phyloP scores from a whole-genome alignment of 2,113 vertebrate genomes.

The Gallinago media region DNA sequence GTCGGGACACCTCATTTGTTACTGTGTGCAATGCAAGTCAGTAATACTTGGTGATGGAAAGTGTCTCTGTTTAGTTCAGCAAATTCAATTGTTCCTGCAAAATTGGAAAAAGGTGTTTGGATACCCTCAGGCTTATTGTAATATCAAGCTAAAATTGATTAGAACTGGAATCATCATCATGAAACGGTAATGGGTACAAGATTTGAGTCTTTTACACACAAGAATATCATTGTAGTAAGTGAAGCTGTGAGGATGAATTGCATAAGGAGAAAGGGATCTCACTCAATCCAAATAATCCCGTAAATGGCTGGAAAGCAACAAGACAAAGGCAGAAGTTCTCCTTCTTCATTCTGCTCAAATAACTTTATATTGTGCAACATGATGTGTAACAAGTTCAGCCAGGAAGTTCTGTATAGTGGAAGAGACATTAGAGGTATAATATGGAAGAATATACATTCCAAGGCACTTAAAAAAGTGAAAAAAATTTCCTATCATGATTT shows the following conservation, averaged over 20 bases:
- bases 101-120: not conserved
- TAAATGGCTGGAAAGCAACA: conserved; percentile 11
- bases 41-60: not conserved
- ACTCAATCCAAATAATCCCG: not conserved
- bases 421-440: conserved; percentile 7
- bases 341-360: conserved; percentile 30
- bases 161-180: not conserved
- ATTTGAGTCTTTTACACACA: not conserved
- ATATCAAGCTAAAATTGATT: not conserved
- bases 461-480: conserved; percentile 52
- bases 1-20: not conserved
- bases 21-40: not conserved
- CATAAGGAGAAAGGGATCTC: not conserved
- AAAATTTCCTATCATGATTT: not conserved
- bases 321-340: conserved; percentile 7
- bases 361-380: conserved; percentile 5
- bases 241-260: not conserved
- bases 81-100: not conserved
- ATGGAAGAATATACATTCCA: not conserved
- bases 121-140: not conserved
- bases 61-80: not conserved
- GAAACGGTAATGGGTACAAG: not conserved
- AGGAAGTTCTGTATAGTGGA: conserved; percentile 30
- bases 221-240: not conserved
- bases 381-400: not conserved